Evolutionary conservation across 2,113 vertebrate species (phyloP).

Genomic region (Campylomormyrus numenius): DNA sequence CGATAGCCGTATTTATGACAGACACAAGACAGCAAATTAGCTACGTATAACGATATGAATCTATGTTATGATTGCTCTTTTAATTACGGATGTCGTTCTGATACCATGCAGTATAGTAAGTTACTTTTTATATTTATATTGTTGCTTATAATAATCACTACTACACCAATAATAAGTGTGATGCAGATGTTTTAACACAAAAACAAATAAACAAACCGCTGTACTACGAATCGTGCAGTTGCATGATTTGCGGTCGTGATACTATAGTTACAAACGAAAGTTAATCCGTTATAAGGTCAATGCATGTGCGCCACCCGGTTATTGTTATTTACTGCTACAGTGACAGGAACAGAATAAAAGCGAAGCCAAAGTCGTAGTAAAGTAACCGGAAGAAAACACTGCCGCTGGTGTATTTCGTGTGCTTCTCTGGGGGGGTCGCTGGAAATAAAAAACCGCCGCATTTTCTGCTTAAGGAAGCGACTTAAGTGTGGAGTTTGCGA

Average conservation of each 20-base stretch:
- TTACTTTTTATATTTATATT: background rate
- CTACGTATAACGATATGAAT: background rate
- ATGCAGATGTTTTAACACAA: background rate
- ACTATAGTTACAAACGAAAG: background rate
- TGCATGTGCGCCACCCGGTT: background rate
- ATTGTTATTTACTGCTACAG: background rate
- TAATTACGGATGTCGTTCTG: background rate
- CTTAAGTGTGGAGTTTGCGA: background rate
- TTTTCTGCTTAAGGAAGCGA: background rate
- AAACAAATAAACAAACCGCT: background rate
- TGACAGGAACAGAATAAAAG: background rate
- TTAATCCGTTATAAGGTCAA: background rate
- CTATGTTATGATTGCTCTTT: background rate
- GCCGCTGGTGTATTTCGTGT: background rate
- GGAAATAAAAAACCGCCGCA: background rate
- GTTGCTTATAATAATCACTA: background rate
- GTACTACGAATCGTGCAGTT: background rate
- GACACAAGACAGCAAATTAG: background rate
- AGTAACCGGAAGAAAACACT: constrained; percentile 3
- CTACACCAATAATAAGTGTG: background rate
- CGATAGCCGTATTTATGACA: background rate
- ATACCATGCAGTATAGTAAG: background rate
- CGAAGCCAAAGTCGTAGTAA: background rate
- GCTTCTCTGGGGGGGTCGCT: background rate
- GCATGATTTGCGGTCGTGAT: background rate